These are phyloP conservation scores for Patella depressa DNA, from an alignment of 2,888 invertebrate species.

Conservation along the genomic window DNA sequence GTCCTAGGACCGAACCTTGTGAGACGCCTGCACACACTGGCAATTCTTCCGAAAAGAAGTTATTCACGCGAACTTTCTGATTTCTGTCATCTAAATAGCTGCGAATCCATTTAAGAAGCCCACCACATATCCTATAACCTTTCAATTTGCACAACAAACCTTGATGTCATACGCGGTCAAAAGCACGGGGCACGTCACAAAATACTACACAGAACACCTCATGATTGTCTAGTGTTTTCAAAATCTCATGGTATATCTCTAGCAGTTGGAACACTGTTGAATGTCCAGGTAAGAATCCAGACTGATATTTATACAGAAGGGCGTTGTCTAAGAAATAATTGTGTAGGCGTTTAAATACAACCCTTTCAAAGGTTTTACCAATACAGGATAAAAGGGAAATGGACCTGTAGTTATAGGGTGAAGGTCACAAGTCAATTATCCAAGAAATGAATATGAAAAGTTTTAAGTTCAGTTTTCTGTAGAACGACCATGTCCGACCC, in stretches of 20 bases:
- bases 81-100: not conserved
- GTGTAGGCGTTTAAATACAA: not conserved
- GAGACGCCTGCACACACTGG: not conserved
- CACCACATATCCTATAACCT: conserved; percentile 12
- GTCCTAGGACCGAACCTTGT: not conserved
- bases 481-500: no score
- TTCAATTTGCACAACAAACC: conserved; percentile 14
- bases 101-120: not conserved
- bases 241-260: conserved; percentile 31
- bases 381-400: conserved; percentile 32
- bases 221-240: conserved; percentile 26
- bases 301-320: no score
- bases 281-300: conserved; percentile 19
- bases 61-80: not conserved
- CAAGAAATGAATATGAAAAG: no score
- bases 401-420: conserved; percentile 43
- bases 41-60: not conserved
- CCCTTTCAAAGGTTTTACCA: conserved; percentile 41
- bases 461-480: no score
- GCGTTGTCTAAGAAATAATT: no score
- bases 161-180: conserved; percentile 9
- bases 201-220: conserved; percentile 34
- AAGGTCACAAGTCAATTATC: no score
- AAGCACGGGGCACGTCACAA: conserved; percentile 35
- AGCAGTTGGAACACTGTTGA: conserved; percentile 43